Percentiles rank a stretch among this genome's conserved stretches.
phyloP scores from a whole-genome alignment of 2,113 vertebrate species.

The Pipa parva region DNA sequence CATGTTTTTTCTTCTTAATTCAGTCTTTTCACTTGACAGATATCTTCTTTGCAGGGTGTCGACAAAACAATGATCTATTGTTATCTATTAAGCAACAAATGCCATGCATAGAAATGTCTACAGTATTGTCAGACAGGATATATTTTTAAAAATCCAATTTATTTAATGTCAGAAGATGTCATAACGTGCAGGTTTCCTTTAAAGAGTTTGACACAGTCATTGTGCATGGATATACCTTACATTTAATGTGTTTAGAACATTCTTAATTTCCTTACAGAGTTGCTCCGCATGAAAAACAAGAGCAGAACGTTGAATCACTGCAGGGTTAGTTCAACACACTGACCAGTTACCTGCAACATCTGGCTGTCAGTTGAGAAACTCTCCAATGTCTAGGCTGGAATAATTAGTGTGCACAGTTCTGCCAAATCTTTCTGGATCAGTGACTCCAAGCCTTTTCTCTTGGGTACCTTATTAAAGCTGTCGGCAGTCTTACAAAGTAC shows the following conservation, averaged over 20 bases:
- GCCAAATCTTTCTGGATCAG: background rate
- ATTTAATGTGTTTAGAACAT: background rate
- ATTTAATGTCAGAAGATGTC: background rate
- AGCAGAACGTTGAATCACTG: background rate
- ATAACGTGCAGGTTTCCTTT: background rate
- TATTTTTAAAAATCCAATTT: background rate
- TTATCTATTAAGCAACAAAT: background rate
- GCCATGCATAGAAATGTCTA: background rate
- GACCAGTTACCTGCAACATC: slow-evolving; percentile 19
- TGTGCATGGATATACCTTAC: background rate
- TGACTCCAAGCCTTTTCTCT: background rate
- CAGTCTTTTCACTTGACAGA: background rate
- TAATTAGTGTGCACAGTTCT: slow-evolving; percentile 4
- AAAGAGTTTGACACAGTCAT: background rate
- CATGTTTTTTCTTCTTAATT: no score
- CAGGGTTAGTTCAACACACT: background rate
- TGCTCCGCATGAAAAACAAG: background rate
- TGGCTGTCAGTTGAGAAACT: slow-evolving; percentile 22
- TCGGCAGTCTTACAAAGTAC: background rate
- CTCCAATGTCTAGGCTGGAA: background rate
- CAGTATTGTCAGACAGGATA: background rate
- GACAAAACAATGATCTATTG: background rate
- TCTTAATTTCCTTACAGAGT: background rate
- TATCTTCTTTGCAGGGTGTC: background rate
- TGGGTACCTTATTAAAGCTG: background rate